phyloP scores from a whole-genome alignment of 2,888 invertebrate genomes.

The Spilosoma lubricipeda region DNA sequence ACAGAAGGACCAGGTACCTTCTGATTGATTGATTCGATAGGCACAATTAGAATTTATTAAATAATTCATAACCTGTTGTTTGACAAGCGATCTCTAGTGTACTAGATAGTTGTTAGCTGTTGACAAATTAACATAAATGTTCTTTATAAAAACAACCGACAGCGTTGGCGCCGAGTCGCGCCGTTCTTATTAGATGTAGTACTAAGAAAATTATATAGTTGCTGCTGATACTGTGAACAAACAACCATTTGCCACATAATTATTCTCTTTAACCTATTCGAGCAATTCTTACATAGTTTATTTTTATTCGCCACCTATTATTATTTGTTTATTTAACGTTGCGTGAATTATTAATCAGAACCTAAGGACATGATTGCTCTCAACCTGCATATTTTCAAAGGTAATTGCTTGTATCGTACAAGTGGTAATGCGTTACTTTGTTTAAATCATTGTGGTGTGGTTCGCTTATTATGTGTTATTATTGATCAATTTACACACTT shows the following conservation, averaged over 20 bases:
- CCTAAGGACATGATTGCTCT: conserved; percentile 48
- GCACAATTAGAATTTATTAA: conserved; percentile 76
- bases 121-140: conserved; percentile 79
- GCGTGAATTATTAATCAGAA: conserved; percentile 51
- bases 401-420: conserved; percentile 52
- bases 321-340: conserved; percentile 52
- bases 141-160: conserved; percentile 77
- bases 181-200: conserved; percentile 77
- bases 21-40: conserved; percentile 74
- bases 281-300: conserved; percentile 61
- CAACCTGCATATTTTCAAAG: conserved; percentile 48
- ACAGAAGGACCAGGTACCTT: conserved; percentile 55
- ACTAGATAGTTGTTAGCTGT: conserved; percentile 56
- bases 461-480: conserved; percentile 53
- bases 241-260: conserved; percentile 78
- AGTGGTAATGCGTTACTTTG: conserved; percentile 53
- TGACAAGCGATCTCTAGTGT: conserved; percentile 62
- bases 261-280: conserved; percentile 71
- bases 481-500: conserved; percentile 59
- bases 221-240: conserved; percentile 75
- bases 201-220: conserved; percentile 79
- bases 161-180: conserved; percentile 80
- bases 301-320: conserved; percentile 58
- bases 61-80: conserved; percentile 75
- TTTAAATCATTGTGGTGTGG: conserved; percentile 44